Evolutionary conservation across 1,140 invertebrate genomes (phyloP), one percentile per base, ranked within the genome.

Genomic region (Stenopsyche tienmushanensis): DNA sequence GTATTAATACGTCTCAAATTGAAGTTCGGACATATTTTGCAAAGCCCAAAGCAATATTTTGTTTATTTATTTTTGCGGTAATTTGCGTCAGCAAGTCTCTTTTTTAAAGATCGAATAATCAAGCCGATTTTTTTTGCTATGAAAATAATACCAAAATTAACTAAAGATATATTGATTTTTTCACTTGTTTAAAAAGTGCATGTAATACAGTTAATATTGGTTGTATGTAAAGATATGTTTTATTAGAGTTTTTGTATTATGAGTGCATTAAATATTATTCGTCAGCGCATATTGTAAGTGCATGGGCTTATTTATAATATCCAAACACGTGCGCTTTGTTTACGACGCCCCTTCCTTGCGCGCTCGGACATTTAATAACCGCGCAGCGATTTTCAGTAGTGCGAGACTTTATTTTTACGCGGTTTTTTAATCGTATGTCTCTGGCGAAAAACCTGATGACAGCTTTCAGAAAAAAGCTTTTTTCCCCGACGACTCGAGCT

Each of bases 251-350:
- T n/a, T n/a, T n/a, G n/a, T n/a, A n/a, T n/a, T n/a, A n/a, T n/a
- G n/a, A n/a, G n/a, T n/a, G n/a, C n/a, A n/a, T n/a, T n/a, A n/a
- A n/a, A n/a, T n/a, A n/a, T n/a, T n/a, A n/a, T n/a, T n/a, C n/a
- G n/a, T n/a, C n/a, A n/a, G n/a, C n/a, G 20, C 5, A 39, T 42
- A 42, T 57, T n/a, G 54, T 41, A 7, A 42, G 39, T 57, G 39
- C 15, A 47, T 20, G 42, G 13, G 23, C 8, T 20, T 39, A 42
- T 57, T 7, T 10, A 20, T 20, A 17, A 21, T 3, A 26, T 41
- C 44, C 10, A 24, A 60, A 47, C 57, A 60, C 57, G 57, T 47
- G 57, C 57, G 44, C 57, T 47, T 60, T 60, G 57, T 60, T 60
- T 60, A 60, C 57, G 24, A 29, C 47, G 15, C 2, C 3, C 3